A percentile compares a stretch with the other conserved stretches of the same genome.
phyloP scores from a whole-genome alignment of 1,140 invertebrate genomes.

The Drosophila jambulina region DNA sequence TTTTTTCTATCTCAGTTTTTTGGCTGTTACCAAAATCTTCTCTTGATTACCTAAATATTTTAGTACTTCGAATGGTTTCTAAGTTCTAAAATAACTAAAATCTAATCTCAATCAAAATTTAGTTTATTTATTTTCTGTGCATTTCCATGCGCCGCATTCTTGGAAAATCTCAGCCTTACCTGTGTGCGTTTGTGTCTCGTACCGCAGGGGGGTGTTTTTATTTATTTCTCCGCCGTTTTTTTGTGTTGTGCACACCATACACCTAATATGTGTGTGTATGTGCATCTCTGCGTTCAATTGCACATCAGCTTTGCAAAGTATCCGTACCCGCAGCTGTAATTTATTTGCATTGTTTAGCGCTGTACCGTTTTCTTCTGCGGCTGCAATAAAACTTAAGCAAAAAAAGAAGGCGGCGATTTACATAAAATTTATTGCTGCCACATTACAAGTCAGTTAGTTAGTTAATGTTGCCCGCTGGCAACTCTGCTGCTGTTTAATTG shows the following conservation, averaged over 20 bases:
- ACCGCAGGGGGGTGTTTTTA: slow-evolving; percentile 10
- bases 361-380: slow-evolving; percentile 70
- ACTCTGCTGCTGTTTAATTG: slow-evolving; percentile 69
- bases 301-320: slow-evolving; percentile 63
- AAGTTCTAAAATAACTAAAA: background rate
- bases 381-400: slow-evolving; percentile 40
- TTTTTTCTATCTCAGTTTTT: background rate
- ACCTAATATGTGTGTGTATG: slow-evolving; percentile 7
- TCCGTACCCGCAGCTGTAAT: slow-evolving; percentile 63
- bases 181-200: slow-evolving; percentile 9
- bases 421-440: slow-evolving; percentile 83
- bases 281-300: slow-evolving; percentile 60
- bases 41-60: background rate
- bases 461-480: slow-evolving; percentile 67
- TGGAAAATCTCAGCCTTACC: slow-evolving; percentile 60
- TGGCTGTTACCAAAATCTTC: background rate
- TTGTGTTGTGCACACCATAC: slow-evolving; percentile 18
- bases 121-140: background rate
- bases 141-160: slow-evolving; percentile 52
- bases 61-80: background rate
- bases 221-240: slow-evolving; percentile 2
- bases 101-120: background rate
- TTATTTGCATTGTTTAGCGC: slow-evolving; percentile 81
- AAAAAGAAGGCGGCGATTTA: slow-evolving; percentile 68
- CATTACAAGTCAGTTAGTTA: slow-evolving; percentile 75